Conservation (phyloP, 2,888 invertebrate species). For the Protodeltote pygarga region DNA sequence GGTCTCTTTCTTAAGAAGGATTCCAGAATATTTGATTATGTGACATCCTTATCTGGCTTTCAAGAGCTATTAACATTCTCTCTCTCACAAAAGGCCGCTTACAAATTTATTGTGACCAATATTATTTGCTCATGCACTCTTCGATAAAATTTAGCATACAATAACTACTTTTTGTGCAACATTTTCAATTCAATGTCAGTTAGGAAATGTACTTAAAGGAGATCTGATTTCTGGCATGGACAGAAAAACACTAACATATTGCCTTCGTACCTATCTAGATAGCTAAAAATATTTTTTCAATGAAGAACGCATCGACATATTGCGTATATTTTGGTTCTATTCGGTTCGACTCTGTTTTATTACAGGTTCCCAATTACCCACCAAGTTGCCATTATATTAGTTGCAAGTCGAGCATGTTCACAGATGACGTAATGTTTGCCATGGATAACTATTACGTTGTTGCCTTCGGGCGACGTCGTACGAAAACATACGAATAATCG, state of each 20-base stretch:
- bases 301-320: not conserved
- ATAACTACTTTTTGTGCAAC: constrained; percentile 41
- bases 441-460: constrained; percentile 63
- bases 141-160: constrained; percentile 50
- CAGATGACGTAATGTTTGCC: constrained; percentile 73
- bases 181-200: constrained; percentile 22
- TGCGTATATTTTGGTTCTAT: constrained; percentile 13
- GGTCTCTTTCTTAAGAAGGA: constrained; percentile 74
- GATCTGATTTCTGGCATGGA: constrained; percentile 3
- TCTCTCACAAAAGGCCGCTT: constrained; percentile 58
- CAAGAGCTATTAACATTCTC: constrained; percentile 74
- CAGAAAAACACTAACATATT: constrained; percentile 7
- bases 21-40: constrained; percentile 82
- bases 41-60: constrained; percentile 76
- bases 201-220: constrained; percentile 9
- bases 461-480: constrained; percentile 63
- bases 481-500: constrained; percentile 61
- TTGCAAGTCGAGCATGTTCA: constrained; percentile 63
- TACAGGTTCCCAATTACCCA: constrained; percentile 60
- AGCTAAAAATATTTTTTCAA: too few relatives aligned
- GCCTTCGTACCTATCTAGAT: too few relatives aligned
- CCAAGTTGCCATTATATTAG: constrained; percentile 77
- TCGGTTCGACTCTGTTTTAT: constrained; percentile 56
- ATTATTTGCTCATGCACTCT: constrained; percentile 54
- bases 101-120: constrained; percentile 62